Evolutionary conservation across 2,113 vertebrate species (phyloP).

Genomic region (Azemiops feae): DNA sequence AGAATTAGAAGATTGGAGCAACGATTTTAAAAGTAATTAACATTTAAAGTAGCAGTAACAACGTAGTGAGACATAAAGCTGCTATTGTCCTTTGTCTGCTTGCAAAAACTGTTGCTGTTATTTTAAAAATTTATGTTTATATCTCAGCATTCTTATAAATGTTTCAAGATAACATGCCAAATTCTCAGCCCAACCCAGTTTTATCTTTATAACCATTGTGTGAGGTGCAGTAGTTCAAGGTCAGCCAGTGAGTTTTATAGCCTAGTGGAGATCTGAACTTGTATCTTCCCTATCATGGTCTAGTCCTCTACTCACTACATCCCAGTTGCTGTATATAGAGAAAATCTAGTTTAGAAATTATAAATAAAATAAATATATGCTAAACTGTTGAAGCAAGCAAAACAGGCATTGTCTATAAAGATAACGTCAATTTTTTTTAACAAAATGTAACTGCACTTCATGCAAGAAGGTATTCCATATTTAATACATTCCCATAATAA

Average conservation of each 20-base stretch:
- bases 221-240: neutral
- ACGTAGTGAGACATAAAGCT: neutral
- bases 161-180: neutral
- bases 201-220: neutral
- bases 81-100: neutral
- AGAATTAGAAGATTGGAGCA: neutral
- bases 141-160: neutral
- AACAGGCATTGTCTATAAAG: neutral
- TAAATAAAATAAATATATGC: neutral
- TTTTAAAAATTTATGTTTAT: neutral
- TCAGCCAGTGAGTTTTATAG: neutral
- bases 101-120: neutral
- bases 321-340: neutral
- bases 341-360: neutral
- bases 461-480: neutral
- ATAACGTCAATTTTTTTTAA: neutral
- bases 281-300: neutral
- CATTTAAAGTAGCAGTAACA: neutral
- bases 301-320: neutral
- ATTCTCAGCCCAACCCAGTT: neutral
- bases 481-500: neutral
- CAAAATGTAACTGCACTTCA: neutral
- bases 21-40: neutral
- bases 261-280: neutral
- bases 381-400: neutral